phyloP scores from a whole-genome alignment of 2,888 invertebrate species.

The Gastrophysa polygoni region DNA sequence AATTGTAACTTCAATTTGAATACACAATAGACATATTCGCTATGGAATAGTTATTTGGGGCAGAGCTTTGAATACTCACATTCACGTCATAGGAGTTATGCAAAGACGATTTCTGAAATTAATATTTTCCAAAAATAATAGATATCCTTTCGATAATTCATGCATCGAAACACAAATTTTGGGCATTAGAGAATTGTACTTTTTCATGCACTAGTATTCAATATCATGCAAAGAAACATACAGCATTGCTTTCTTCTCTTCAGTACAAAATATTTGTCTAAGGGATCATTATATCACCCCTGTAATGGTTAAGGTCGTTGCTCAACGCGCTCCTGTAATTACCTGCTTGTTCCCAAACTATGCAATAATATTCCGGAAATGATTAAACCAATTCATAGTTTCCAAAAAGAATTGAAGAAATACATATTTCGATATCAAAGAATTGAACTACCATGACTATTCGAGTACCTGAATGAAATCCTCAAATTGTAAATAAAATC shows the following conservation, averaged over 20 bases:
- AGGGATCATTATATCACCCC: not conserved
- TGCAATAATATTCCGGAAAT: no score
- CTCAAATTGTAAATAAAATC: no score
- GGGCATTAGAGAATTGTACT: not conserved
- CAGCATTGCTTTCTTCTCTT: not conserved
- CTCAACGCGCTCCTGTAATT: no score
- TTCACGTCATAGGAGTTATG: not conserved
- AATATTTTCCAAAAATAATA: constrained; percentile 1
- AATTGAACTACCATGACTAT: no score
- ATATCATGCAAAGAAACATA: not conserved
- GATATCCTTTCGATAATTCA: not conserved
- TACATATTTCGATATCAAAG: no score
- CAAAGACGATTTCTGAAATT: not conserved
- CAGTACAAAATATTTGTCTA: not conserved
- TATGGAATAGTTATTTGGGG: constrained; percentile 1
- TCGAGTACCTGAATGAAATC: no score
- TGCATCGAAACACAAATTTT: not conserved
- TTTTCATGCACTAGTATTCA: not conserved
- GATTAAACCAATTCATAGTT: no score
- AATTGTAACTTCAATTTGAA: no score
- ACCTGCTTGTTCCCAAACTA: no score
- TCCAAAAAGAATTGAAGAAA: no score
- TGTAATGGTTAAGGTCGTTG: not conserved
- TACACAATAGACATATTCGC: constrained; percentile 3
- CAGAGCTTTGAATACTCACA: constrained; percentile 4